Evolutionary conservation across 2,797 vertebrate genomes (phyloP).

Genomic region (Holocentrus rufus): DNA sequence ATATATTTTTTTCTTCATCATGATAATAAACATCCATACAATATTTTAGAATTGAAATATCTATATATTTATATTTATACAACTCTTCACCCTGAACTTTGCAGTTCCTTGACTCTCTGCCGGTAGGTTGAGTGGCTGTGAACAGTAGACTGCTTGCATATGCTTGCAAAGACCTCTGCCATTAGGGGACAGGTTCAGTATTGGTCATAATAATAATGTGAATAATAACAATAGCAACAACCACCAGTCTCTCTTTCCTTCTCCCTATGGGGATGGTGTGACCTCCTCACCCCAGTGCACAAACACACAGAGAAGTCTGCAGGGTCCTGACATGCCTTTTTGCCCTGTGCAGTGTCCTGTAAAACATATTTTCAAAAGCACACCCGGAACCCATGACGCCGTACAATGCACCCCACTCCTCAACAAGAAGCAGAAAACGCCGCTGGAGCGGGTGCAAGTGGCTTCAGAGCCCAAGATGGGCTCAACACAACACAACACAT

Average conservation of each 20-base stretch:
- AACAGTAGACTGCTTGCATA: conserved; percentile 64
- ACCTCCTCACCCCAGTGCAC: conserved; percentile 46
- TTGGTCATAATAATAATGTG: conserved; percentile 59
- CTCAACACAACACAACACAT: conserved; percentile 22
- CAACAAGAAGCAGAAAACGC: conserved; percentile 13
- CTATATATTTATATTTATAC: conserved; percentile 73
- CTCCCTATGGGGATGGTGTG: conserved; percentile 34
- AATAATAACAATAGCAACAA: conserved; percentile 71
- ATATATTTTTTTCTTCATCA: conserved; percentile 86
- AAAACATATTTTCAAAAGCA: conserved; percentile 54
- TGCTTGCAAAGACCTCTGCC: conserved; percentile 51
- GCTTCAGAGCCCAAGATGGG: conserved; percentile 44
- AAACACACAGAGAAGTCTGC: conserved; percentile 46
- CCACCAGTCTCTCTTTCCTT: conserved; percentile 44
- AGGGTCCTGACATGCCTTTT: conserved; percentile 40
- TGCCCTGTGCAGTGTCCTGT: conserved; percentile 58
- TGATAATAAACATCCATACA: conserved; percentile 87
- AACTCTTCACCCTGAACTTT: conserved; percentile 75
- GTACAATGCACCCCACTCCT: conserved; percentile 35
- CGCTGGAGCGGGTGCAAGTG: conserved; percentile 40
- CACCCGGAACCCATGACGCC: conserved; percentile 47
- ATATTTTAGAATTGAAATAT: conserved; percentile 78
- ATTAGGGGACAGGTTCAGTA: conserved; percentile 48
- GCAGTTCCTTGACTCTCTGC: conserved; percentile 67
- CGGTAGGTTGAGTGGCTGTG: conserved; percentile 68